Conservation (phyloP, 2,113 vertebrate genomes). For the Alligator mississippiensis region DNA sequence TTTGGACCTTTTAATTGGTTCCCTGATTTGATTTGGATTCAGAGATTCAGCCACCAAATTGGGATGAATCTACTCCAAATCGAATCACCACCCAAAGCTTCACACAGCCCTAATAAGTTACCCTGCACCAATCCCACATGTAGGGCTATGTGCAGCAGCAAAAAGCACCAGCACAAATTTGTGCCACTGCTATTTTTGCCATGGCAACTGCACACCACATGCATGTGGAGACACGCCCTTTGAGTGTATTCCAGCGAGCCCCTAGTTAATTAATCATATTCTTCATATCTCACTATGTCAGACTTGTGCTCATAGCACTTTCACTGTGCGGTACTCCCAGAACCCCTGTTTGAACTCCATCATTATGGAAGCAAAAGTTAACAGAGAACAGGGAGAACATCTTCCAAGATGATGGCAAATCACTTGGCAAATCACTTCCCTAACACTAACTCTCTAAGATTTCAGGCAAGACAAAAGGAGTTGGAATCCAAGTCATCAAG, state of each 20-base stretch:
- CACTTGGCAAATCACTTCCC: rapidly evolving
- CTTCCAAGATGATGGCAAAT: background rate
- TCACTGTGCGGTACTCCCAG: background rate
- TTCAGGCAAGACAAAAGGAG: background rate
- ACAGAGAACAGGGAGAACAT: rapidly evolving
- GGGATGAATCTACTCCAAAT: too few relatives aligned
- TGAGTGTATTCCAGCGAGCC: rapidly evolving
- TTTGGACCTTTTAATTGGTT: too few relatives aligned
- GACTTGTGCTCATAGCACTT: rapidly evolving
- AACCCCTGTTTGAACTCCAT: background rate
- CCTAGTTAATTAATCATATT: background rate
- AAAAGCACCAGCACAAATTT: too few relatives aligned
- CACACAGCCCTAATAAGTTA: too few relatives aligned
- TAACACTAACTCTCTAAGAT: background rate
- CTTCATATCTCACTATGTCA: rapidly evolving
- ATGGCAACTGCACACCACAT: too few relatives aligned
- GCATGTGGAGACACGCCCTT: background rate
- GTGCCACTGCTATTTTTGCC: too few relatives aligned
- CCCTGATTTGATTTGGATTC: too few relatives aligned
- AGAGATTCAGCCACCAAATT: too few relatives aligned
- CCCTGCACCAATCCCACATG: too few relatives aligned
- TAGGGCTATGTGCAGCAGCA: too few relatives aligned
- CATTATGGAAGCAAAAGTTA: background rate
- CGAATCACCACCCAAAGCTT: too few relatives aligned
- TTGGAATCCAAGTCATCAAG: background rate